These are phyloP conservation scores for Noctua comes DNA, from an alignment of 2,888 invertebrate species.

Conservation along the genomic window DNA sequence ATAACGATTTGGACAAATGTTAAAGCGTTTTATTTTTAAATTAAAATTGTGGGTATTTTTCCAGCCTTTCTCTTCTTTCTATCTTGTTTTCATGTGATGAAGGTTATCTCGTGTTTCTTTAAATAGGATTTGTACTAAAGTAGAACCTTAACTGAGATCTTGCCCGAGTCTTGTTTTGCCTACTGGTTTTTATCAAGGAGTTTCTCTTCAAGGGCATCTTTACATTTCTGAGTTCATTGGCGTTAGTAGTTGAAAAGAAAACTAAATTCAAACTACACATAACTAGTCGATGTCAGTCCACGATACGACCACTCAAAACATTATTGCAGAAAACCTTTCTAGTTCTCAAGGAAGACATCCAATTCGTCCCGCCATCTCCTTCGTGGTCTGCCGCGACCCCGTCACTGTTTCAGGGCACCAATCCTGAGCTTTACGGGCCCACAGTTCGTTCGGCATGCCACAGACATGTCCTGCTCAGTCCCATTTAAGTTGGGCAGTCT, in stretches of 20 bases:
- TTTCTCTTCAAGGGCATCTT: background rate
- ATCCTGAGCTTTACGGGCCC: too few species aligned
- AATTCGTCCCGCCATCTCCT: too few species aligned
- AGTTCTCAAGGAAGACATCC: too few species aligned
- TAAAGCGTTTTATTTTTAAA: slow-evolving; percentile 10
- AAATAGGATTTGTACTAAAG: slow-evolving; percentile 3
- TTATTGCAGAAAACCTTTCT: background rate
- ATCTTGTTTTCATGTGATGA: background rate
- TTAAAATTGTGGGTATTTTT: slow-evolving; percentile 15
- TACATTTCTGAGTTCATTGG: background rate
- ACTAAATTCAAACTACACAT: background rate
- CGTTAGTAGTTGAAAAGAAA: background rate
- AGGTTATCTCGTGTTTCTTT: slow-evolving; percentile 7
- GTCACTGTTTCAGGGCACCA: too few species aligned
- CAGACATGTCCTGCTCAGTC: too few species aligned
- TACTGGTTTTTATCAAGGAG: background rate
- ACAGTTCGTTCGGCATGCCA: too few species aligned
- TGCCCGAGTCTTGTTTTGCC: background rate
- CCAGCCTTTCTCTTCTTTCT: background rate
- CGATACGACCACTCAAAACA: background rate
- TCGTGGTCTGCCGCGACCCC: too few species aligned
- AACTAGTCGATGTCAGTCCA: background rate
- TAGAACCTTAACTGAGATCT: background rate
- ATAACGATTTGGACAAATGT: slow-evolving; percentile 30
- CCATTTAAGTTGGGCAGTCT: too few species aligned